Percentiles rank a stretch among this genome's conserved stretches.
phyloP scores from a whole-genome alignment of 2,113 vertebrate genomes.

The Chaetops frenatus region DNA sequence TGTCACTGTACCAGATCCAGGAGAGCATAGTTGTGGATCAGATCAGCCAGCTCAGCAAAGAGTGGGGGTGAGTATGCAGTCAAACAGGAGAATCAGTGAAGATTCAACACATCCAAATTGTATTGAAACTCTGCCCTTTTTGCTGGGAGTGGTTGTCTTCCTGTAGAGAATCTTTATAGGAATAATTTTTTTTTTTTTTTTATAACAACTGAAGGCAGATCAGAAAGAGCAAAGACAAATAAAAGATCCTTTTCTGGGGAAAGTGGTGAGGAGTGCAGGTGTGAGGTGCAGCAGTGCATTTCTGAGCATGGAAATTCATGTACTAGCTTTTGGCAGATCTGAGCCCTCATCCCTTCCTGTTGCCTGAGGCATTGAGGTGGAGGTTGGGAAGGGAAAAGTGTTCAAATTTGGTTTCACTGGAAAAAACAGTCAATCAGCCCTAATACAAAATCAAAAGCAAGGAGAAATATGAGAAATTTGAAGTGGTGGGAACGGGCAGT shows the following conservation, averaged over 20 bases:
- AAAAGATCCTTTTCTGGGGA: not conserved
- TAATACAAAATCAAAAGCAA: not conserved
- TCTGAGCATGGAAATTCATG: not conserved
- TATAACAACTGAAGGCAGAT: not conserved
- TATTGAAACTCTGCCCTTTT: not conserved
- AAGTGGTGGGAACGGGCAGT: not conserved
- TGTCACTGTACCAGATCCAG: constrained; percentile 87
- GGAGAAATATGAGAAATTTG: not conserved
- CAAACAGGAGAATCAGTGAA: not conserved
- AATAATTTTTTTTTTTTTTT: not conserved
- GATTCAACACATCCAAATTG: not conserved
- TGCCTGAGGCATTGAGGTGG: not conserved
- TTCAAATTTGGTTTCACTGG: not conserved
- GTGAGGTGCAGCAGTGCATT: not conserved
- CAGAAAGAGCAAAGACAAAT: not conserved
- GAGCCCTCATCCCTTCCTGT: not conserved
- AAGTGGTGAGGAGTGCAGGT: not conserved
- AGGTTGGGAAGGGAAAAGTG: not conserved
- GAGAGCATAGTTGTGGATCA: constrained; percentile 95
- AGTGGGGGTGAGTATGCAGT: constrained; percentile 85
- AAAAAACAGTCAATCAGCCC: not conserved
- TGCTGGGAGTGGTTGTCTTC: not conserved
- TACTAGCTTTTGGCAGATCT: not conserved
- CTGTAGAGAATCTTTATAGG: not conserved
- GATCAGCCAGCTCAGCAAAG: constrained; percentile 96